Conservation (phyloP, 2,797 vertebrate genomes). For the Hydrocynus forskahlii region DNA sequence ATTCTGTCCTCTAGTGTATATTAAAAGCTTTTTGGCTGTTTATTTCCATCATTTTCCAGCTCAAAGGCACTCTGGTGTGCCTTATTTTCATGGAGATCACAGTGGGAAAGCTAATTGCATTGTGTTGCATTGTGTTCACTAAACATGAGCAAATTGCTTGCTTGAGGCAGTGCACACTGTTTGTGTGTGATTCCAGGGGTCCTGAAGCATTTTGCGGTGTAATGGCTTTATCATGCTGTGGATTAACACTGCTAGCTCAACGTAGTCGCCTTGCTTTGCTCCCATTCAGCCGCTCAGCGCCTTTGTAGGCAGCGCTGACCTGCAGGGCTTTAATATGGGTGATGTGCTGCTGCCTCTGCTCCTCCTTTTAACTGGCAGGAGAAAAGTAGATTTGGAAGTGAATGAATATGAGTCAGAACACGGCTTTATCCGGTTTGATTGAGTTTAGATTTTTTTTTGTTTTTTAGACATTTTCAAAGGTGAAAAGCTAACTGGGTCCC, state of each 20-base stretch:
- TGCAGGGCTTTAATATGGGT: constrained; percentile 45
- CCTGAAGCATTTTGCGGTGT: constrained; percentile 66
- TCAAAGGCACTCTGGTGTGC: constrained; percentile 43
- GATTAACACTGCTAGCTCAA: constrained; percentile 52
- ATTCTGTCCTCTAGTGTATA: constrained; percentile 53
- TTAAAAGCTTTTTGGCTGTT: constrained; percentile 57
- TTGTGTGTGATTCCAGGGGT: constrained; percentile 64
- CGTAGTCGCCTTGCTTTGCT: constrained; percentile 31
- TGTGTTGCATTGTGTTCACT: constrained; percentile 66
- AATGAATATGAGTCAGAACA: constrained; percentile 22
- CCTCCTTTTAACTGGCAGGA: constrained; percentile 38
- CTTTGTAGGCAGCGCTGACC: constrained; percentile 46
- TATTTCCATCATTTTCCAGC: constrained; percentile 47
- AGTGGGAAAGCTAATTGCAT: constrained; percentile 59
- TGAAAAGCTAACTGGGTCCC: neutral
- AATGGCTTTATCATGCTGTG: constrained; percentile 65
- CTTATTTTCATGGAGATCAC: constrained; percentile 49
- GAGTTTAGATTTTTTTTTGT: neutral
- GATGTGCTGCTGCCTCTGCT: constrained; percentile 18
- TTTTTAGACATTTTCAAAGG: constrained; percentile 15
- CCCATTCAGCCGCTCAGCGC: constrained; percentile 17
- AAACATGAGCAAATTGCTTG: constrained; percentile 69
- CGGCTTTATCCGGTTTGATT: constrained; percentile 19
- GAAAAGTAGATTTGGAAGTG: constrained; percentile 41
- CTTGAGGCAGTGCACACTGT: constrained; percentile 63